Evolutionary conservation across 2,797 vertebrate genomes (phyloP).

Genomic region (Acanthornis magna): DNA sequence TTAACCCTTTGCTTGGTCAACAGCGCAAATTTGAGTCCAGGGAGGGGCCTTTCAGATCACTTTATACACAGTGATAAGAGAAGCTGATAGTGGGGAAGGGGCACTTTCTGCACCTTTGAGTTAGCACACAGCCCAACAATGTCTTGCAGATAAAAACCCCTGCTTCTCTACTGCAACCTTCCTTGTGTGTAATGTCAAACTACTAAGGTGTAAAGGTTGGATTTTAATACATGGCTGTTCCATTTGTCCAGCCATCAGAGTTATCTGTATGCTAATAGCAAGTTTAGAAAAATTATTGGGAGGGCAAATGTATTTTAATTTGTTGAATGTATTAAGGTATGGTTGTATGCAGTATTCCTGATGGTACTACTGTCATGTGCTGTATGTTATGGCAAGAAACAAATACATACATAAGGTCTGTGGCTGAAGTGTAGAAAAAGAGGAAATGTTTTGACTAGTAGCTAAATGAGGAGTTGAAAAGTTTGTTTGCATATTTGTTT

Average conservation of each 20-base stretch:
- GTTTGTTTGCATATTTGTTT: neutral
- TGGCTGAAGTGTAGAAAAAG: neutral
- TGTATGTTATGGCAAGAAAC: neutral
- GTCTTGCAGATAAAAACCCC: accelerated
- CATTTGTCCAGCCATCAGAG: neutral
- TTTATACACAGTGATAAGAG: neutral
- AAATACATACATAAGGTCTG: accelerated
- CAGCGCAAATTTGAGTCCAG: neutral
- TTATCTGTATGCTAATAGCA: neutral
- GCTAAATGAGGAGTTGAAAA: neutral
- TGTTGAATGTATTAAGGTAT: neutral
- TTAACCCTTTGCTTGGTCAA: neutral
- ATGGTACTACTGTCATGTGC: neutral
- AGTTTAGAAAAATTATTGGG: neutral
- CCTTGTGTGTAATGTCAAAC: neutral
- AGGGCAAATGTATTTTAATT: neutral
- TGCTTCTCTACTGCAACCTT: neutral
- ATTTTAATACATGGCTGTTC: neutral
- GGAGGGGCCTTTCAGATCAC: neutral
- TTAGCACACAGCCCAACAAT: neutral
- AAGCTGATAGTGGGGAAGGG: neutral
- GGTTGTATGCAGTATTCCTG: neutral
- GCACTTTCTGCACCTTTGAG: neutral
- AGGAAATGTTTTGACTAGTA: neutral
- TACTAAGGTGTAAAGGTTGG: neutral